Evolutionary conservation across 2,888 invertebrate genomes (phyloP), one percentile per base, ranked within the genome.

Genomic region (Sinelater perroti): DNA sequence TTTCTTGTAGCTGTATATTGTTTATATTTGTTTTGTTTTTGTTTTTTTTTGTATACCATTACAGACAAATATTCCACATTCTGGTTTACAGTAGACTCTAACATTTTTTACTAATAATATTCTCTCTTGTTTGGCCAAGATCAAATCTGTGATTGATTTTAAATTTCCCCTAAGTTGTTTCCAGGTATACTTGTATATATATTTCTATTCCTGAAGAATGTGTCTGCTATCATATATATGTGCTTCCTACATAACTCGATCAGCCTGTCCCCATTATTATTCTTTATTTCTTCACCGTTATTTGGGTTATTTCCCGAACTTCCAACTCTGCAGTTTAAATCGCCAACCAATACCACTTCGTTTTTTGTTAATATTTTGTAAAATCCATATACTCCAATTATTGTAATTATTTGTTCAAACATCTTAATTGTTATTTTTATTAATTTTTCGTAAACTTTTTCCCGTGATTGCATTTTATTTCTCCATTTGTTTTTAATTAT

Each of bases 291-390:
- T 3, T 33, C 33, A 14, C 33, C 13, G 16, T 13, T 14, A 6
- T 33, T 13, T 33, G 33, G 13, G 16, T 33, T 11, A 33, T 10
- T 33, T 13, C 33, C 16, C 13, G 4, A 13, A 33, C 33, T 33
- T 13, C 33, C 33, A n/a, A 33, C 33, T 33, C 33, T 33, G 6
- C 33, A 33, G 33, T 33, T 33, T 33, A 33, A 2, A 33, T 33
- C 33, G 33, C 33, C 14, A 16, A 13, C 16, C n/a, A 33, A 11
- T 33, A 33, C 16, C 33, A 33, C 33, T 33, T 33, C 33, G 13
- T 33, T 33, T 33, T 33, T 33, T 33, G 13, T 10, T 33, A 16
- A 33, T 33, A 33, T 10, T 33, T 33, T 33, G 6, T 11, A 33
- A 13, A 11, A 10, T 13, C n/a, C n/a, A n/a, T n/a, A n/a, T n/a